Conservation (phyloP, 2,888 invertebrate species). For the Graphium colonna region DNA sequence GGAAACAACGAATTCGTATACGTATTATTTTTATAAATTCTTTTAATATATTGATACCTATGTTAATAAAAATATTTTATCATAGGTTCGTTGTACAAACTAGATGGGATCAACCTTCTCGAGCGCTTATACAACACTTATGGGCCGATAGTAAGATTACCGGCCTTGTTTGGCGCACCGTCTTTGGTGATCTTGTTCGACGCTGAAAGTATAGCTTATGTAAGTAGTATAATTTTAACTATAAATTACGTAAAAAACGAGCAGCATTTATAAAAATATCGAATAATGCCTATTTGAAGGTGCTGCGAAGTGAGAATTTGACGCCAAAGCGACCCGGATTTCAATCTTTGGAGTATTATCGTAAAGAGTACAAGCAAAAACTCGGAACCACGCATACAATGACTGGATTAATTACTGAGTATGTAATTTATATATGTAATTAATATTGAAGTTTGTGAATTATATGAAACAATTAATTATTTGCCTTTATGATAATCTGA, state of each 20-base stretch:
- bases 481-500: too few relatives aligned
- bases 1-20: too few relatives aligned
- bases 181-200: conserved; percentile 43
- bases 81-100: conserved; percentile 36
- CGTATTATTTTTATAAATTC: too few relatives aligned
- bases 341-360: conserved; percentile 45
- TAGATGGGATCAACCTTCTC: conserved; percentile 26
- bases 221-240: conserved; percentile 28
- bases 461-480: too few relatives aligned
- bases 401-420: conserved; percentile 43
- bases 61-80: neutral
- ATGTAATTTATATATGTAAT: conserved; percentile 20
- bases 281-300: conserved; percentile 29
- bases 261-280: too few relatives aligned
- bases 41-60: neutral
- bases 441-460: too few relatives aligned
- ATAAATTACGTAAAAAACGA: too few relatives aligned
- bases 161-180: conserved; percentile 34
- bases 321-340: conserved; percentile 51
- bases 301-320: conserved; percentile 50
- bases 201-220: conserved; percentile 42
- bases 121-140: conserved; percentile 37
- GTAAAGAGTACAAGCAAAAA: conserved; percentile 37
- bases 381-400: conserved; percentile 26
- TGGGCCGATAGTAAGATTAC: conserved; percentile 48